Base-by-base conservation (phyloP, 2,797 vertebrate genomes). In the Rhabdophis nuchalis region DNA sequence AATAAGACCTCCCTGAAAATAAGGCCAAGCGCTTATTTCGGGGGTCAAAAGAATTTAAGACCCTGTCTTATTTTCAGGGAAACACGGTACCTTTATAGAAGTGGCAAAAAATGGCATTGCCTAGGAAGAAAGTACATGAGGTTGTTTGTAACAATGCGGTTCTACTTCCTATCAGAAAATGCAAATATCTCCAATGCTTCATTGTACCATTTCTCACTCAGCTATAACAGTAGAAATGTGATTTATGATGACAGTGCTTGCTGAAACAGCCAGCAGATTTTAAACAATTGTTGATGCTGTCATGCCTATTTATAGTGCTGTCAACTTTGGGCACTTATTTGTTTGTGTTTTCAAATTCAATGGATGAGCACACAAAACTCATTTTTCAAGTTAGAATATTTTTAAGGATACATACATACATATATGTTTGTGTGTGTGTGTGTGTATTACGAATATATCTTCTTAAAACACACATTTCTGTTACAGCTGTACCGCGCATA, bases 381-480 rank as follows among this genome's bases (percentile, higher is more conserved):
- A 90, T 91, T 91, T 61, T 86, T 86, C 57, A 86, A 86, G 56
- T 23, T n/a, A 61, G 90, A 85, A n/a, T 85, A 90, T 85, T 90
- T n/a, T 13, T 56, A 32, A 90, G 56, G 14, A 52, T 14, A 56
- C 54, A 56, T 4, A 56, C 14, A 56, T 3, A 56, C 14, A 61
- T 61, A 5, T 3, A 3, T 60, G 58, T 60, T 0, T n/a, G 25
- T 64, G 12, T 68, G 61, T 61, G n/a, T 12, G 29, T 46, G 27
- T 61, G 29, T 36, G 7, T 72, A 16, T 41, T 77, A 77, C 18
- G 41, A 77, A 25, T 77, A 41, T 41, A 3, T 77, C 32, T 77
- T 41, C 72, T 77, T 77, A 77, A 77, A 77, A 77, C 23, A 77
- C 4, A 41, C 10, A 46, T 77, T 77, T 77, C 72, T 77, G 36